Base-by-base conservation (phyloP, 1,140 invertebrate genomes). In the Nephotettix cincticeps region DNA sequence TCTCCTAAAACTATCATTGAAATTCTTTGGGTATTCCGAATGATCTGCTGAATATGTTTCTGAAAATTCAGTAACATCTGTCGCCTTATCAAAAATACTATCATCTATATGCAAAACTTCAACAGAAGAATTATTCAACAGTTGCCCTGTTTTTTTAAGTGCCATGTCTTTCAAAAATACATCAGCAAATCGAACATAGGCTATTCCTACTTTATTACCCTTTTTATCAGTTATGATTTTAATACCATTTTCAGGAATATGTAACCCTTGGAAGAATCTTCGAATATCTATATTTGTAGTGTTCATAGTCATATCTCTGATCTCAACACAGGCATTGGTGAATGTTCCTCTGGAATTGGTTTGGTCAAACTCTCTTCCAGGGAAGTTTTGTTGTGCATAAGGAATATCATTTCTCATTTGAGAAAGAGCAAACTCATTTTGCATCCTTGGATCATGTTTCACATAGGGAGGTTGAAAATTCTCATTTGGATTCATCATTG, bases 171-270 rank as follows among this genome's bases (percentile, higher is more conserved):
- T 91, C 45, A 89, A 89, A 21, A 86, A 87, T 0, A 82, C 78
- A 70, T 88, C 86, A 3, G 83, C 84, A 78, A 97, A 96, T 74
- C 89, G 87, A 0, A 97, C 86, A 77, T 88, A 94, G 11, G 90
- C 93, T 25, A 90, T 88, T 0, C 94, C 94, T 0, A 89, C 91
- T 11, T 91, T 85, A 28, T 89, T 87, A 0, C 95, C 94, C 73
- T 89, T 86, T 14, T 88, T 86, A 74, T 95, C 91, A 77, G 90
- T 93, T 9, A 94, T 88, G 74, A 97, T 84, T 80, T 96, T 96
- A 30, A 97, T 87, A 1, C 93, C 92, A 76, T 92, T 90, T 71
- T 90, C 90, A 11, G 90, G 87, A 43, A 97, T 93, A 75, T 88
- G 88, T 64, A 91, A 86, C 9, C 89, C 88, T 3, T 87, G 84